Evolutionary conservation across 2,888 invertebrate species (phyloP).

Genomic region (Antitype chi): DNA sequence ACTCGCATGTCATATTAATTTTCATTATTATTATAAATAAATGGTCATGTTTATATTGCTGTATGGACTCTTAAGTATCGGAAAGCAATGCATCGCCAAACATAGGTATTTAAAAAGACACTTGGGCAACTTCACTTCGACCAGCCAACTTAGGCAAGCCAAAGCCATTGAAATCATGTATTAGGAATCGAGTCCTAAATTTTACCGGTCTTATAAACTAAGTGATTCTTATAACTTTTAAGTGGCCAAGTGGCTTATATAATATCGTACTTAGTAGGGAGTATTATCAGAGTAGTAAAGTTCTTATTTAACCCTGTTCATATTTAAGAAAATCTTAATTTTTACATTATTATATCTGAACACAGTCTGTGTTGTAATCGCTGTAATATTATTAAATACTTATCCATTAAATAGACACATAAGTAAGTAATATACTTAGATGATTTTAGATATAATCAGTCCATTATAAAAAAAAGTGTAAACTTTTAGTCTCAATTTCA

Average conservation of each 20-base stretch:
- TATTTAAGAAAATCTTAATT: neutral
- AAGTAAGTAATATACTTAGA: slow-evolving; percentile 16
- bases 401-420: slow-evolving; percentile 22
- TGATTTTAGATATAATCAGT: slow-evolving; percentile 30
- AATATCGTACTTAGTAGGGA: neutral
- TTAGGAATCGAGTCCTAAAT: neutral
- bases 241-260: neutral
- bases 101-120: neutral
- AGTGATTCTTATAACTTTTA: neutral
- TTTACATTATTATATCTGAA: slow-evolving; percentile 17
- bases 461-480: slow-evolving; percentile 28
- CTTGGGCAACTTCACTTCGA: neutral
- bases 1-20: neutral
- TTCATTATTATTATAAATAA: neutral
- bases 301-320: slow-evolving; percentile 9
- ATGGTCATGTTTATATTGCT: neutral
- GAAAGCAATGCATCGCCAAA: too few relatives aligned
- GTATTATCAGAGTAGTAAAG: slow-evolving; percentile 6
- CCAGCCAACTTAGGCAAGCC: neutral
- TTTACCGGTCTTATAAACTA: neutral
- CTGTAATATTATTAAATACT: neutral
- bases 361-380: slow-evolving; percentile 13
- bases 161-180: neutral
- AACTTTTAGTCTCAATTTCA: slow-evolving; percentile 37
- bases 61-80: neutral